Evolutionary conservation across 2,888 invertebrate species (phyloP), one percentile per base, ranked within the genome.

Genomic region (Cactoblastis cactorum): DNA sequence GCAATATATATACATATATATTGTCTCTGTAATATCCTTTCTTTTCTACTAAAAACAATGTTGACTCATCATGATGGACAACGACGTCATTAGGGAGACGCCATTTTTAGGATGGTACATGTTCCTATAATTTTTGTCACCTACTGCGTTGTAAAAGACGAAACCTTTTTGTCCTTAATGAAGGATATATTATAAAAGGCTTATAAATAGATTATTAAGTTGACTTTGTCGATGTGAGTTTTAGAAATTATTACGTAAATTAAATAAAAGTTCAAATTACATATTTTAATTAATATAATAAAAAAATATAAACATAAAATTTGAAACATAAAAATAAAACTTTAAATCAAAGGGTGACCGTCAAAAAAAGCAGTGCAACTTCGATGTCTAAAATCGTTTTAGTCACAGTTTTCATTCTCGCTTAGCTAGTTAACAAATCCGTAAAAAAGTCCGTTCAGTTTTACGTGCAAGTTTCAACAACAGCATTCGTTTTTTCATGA

Each of bases 381-480:
- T 28, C n/a, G n/a, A 11, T 39, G 18, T 39, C 24, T 52, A 49
- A 52, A 50, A 55, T 48, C 45, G 45, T 45, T 53, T 54, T 52
- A 52, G 49, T 48, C 50, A 50, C 47, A 53, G 61, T 56, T 60
- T 58, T 52, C 53, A 55, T 62, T 60, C 54, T 59, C 56, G 53
- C 57, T 53, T 63, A 66, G 69, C 71, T 63, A 62, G 69, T 69
- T 76, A 71, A 69, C 74, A 69, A 73, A 73, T 74, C 67, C 62
- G 62, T 63, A 61, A 62, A 69, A 62, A 75, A 76, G 65, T 71
- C 70, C 60, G 69, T 68, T 65, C 69, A 69, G 69, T 69, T 72
- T 70, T 74, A 78, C 79, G 82, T 78, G 75, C 69, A 68, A 74
- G 74, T 78, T 81, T 78, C 79, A 75, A 77, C 78, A 80, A 77